Evolutionary conservation across 2,888 invertebrate species (phyloP).

Genomic region (Urechis unicinctus): DNA sequence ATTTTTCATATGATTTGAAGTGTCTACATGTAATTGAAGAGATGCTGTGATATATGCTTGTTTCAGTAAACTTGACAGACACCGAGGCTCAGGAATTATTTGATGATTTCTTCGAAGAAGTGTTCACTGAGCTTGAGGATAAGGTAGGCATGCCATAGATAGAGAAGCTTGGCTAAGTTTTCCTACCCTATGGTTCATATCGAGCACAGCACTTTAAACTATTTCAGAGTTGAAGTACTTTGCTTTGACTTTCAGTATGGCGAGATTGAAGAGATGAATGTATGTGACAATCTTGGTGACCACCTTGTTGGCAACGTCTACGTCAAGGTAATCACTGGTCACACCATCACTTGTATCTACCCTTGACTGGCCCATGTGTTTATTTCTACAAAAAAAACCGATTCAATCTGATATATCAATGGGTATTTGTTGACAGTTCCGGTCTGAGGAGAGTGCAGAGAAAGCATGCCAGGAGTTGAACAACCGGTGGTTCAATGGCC

Average conservation of each 20-base stretch:
- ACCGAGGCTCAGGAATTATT: conserved; percentile 99
- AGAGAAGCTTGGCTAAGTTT: not conserved
- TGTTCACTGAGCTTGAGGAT: conserved; percentile 96
- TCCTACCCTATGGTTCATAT: conserved; percentile 6
- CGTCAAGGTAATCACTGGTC: conserved; percentile 69
- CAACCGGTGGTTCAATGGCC: conserved; percentile 97
- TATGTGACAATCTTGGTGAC: conserved; percentile 98
- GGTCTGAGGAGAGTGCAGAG: conserved; percentile 96
- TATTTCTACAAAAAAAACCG: not conserved
- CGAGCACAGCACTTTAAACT: no score
- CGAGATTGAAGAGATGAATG: conserved; percentile 99
- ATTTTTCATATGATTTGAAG: not conserved
- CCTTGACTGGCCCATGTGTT: not conserved
- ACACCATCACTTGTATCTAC: not conserved
- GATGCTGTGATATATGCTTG: no score
- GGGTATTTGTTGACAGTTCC: conserved; percentile 60
- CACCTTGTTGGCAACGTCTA: conserved; percentile 99
- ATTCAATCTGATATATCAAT: not conserved
- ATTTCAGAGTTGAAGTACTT: not conserved
- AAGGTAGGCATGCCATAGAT: conserved; percentile 57
- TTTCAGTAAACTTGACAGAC: conserved; percentile 61
- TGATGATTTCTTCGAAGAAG: conserved; percentile 99
- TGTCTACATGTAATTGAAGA: no score
- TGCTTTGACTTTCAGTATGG: conserved; percentile 67
- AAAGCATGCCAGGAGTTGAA: conserved; percentile 94